Evolutionary conservation across 2,797 vertebrate species (phyloP).

Genomic region (Danionella dracula): DNA sequence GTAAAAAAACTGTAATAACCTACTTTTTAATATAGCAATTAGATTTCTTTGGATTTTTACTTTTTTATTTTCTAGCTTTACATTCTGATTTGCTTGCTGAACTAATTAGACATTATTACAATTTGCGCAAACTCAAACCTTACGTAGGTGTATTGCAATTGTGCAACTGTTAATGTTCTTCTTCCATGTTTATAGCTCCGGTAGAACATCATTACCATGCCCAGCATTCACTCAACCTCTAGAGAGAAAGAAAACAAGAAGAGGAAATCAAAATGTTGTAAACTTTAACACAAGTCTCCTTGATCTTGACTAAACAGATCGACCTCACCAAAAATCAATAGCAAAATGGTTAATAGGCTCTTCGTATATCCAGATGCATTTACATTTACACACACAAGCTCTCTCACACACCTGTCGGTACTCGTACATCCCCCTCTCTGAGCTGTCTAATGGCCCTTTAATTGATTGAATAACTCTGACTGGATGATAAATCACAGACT

Average conservation of each 20-base stretch:
- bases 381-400: background rate
- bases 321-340: constrained; percentile 27
- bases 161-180: too few relatives aligned
- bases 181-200: constrained; percentile 2
- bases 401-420: constrained; percentile 6
- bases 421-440: constrained; percentile 13
- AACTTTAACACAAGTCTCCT: constrained; percentile 35
- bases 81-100: too few relatives aligned
- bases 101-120: too few relatives aligned
- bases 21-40: too few relatives aligned
- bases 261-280: constrained; percentile 31
- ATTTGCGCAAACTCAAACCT: too few relatives aligned
- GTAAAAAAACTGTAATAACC: too few relatives aligned
- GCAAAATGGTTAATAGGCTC: constrained; percentile 23
- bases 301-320: constrained; percentile 24
- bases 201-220: constrained; percentile 15
- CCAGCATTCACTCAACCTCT: background rate
- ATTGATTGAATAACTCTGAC: constrained; percentile 39
- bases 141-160: too few relatives aligned
- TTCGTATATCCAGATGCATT: constrained; percentile 18
- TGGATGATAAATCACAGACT: constrained; percentile 34
- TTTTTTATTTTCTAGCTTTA: too few relatives aligned
- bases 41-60: too few relatives aligned
- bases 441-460: constrained; percentile 31
- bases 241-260: background rate